Base-by-base conservation (phyloP, 2,888 invertebrate species). In the Drosophila nr. fundita region DNA sequence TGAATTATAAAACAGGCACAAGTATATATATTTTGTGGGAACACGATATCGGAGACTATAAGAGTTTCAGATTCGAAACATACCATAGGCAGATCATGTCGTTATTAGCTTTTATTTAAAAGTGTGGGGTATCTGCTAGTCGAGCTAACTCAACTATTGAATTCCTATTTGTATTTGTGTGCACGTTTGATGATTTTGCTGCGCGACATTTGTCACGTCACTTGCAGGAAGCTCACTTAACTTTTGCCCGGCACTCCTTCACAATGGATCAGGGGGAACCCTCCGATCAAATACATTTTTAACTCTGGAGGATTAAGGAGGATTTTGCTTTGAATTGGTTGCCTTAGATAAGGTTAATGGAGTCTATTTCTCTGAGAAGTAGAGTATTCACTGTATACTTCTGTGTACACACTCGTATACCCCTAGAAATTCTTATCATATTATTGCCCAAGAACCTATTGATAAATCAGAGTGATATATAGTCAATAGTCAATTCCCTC, bases 141-240 rank as follows among this genome's bases (percentile, higher is more conserved):
- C 11, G 2, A 21, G 42, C 21, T 21, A 0, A 2, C 1, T 42
- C 21, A 5, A 0, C 5, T 2, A 5, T 21, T 11, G 5, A 21
- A 5, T 21, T 21, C 4, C 13, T n/a, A 11, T n/a, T 48, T 32
- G 45, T 55, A 21, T 49, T 66, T 54, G 30, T 64, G 24, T 58
- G 7, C 54, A 66, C 45, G 54, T 66, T 60, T 55, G 30, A 40
- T 40, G 65, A 24, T 73, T 68, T 45, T 55, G 42, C 74, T 65
- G 63, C 70, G 62, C 65, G 82, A 63, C 68, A 36, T 73, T 79
- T 77, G 72, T 74, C 80, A 77, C 67, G 80, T 77, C 50, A 70
- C 49, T 59, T 73, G 67, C 55, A 54, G n/a, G 8, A 24, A 55
- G n/a, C 40, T 50, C 66, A 72, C 76, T 24, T 30, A 18, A 55